Base-by-base conservation (phyloP, 2,797 vertebrate genomes). In the Myripristis murdjan region DNA sequence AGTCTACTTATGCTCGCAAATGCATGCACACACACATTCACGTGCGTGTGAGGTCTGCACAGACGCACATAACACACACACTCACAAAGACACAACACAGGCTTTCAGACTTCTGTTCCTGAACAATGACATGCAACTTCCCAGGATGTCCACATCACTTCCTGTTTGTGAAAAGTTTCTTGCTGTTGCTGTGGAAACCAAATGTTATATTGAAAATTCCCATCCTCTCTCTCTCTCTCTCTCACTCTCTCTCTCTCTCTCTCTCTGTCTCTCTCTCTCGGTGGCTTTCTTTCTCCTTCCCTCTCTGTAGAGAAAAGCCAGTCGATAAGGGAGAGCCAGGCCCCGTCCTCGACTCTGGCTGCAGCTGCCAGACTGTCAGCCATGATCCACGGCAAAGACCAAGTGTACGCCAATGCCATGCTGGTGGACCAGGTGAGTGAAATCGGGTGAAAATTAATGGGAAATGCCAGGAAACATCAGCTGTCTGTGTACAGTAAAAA, bases 341-440 rank as follows among this genome's bases (percentile, higher is more conserved):
- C 90, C 74, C 77, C 78, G 2, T 93, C 95, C 26, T 87, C 90
- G 0, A 95, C 95, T 23, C 73, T 88, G 43, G 93, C 95, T 55
- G 90, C 94, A 37, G 86, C 93, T 64, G 78, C 92, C 79, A 92
- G 81, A 77, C 91, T 95, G 69, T 94, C 96, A 46, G 91, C 94
- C 15, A 87, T 96, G 95, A 91, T 96, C 63, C 96, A 95, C 51
- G 95, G 95, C 66, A 95, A 87, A 47, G 96, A 96, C 83, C 91
- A 84, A 80, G 89, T 90, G 6, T 93, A 91, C n/a, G 75, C 89
- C 64, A 93, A 93, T 51, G 49, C 90, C 75, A 92, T 92, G 90
- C 84, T 93, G 78, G 91, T 92, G 64, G 85, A 92, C 54, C 86
- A 92, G 90, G 93, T 94, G 66, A 90, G 89, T 67, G 14, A n/a